A percentile compares a stretch with the other conserved stretches of the same genome.
Conservation (phyloP, 2,888 invertebrate genomes). For the Polymixis lichenea region DNA sequence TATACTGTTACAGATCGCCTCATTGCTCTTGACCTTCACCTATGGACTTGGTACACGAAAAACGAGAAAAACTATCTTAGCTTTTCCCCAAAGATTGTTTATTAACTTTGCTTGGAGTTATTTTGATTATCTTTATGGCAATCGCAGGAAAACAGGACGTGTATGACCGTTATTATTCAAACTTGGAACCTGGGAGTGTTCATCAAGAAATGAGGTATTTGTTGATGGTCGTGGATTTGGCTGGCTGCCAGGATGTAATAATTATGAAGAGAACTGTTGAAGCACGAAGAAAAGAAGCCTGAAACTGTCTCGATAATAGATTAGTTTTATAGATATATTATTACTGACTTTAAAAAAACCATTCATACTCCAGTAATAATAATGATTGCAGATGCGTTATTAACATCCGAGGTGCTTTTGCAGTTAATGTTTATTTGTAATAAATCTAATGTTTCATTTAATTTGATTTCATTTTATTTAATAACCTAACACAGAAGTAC, state of each 20-base stretch:
- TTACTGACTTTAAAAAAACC: no score
- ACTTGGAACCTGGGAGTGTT: conserved; percentile 32
- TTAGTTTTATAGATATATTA: background rate
- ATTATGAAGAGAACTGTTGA: background rate
- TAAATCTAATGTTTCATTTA: no score
- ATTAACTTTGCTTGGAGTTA: conserved; percentile 40
- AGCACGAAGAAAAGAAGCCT: background rate
- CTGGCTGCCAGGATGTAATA: background rate
- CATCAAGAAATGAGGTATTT: conserved; percentile 25
- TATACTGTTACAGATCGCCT: conserved; percentile 56
- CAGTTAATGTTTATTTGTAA: no score
- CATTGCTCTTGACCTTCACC: conserved; percentile 61
- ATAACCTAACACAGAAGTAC: no score
- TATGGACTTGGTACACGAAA: conserved; percentile 36
- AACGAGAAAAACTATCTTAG: conserved; percentile 27
- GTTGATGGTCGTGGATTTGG: conserved; percentile 6
- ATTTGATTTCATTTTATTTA: no score
- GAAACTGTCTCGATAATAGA: background rate
- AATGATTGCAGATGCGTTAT: no score
- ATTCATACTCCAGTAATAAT: no score
- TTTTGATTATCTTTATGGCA: conserved; percentile 45
- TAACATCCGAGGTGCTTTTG: no score
- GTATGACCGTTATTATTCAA: conserved; percentile 41
- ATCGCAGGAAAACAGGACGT: conserved; percentile 34
- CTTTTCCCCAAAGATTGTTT: conserved; percentile 44